These are phyloP conservation scores for Hirundo rustica DNA, from an alignment of 2,797 vertebrate species.

Conservation along the genomic window DNA sequence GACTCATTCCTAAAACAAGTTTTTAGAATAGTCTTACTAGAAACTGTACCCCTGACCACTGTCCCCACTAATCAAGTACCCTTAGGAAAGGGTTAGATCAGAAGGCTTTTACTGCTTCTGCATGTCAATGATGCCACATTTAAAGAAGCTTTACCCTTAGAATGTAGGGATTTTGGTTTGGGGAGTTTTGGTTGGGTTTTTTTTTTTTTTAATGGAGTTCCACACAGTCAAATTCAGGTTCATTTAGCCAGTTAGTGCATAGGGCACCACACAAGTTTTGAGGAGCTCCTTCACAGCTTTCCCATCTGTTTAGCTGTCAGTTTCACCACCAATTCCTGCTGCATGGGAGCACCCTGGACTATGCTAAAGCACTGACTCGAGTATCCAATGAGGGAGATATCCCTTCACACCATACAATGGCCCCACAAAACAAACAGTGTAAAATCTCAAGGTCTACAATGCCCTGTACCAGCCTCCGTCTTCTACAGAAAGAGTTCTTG, in stretches of 20 bases:
- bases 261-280: not conserved
- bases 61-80: not conserved
- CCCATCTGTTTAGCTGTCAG: not conserved
- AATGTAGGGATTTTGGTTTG: not conserved
- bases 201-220: not conserved
- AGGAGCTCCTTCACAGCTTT: not conserved
- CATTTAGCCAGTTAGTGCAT: not conserved
- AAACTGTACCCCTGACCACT: not conserved
- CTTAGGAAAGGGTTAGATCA: not conserved
- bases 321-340: not conserved
- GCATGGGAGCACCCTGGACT: accelerated
- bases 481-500: not conserved
- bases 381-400: not conserved
- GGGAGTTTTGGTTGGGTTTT: not conserved
- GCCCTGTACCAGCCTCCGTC: not conserved
- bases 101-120: not conserved
- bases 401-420: not conserved
- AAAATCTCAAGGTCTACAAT: not conserved
- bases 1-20: not conserved
- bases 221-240: not conserved
- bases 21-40: not conserved
- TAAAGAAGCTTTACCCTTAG: not conserved
- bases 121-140: not conserved
- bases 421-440: not conserved
- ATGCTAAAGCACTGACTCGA: not conserved